A percentile compares a stretch with the other conserved stretches of the same genome.
phyloP scores from a whole-genome alignment of 2,113 vertebrate genomes.

The Dicentrarchus labrax region DNA sequence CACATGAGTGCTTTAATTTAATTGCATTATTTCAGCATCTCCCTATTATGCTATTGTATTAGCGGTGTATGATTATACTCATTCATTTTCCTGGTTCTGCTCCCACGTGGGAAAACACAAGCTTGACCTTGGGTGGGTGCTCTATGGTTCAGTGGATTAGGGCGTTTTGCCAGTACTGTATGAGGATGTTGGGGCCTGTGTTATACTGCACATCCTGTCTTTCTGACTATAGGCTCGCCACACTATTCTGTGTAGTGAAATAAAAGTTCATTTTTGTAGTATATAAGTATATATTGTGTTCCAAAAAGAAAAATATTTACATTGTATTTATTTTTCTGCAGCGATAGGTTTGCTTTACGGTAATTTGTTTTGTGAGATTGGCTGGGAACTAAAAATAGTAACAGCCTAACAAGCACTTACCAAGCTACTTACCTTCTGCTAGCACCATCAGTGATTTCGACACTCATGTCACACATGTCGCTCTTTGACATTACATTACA shows the following conservation, averaged over 20 bases:
- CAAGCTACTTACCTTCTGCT: no score
- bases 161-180: background rate
- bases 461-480: no score
- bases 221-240: background rate
- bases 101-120: conserved; percentile 38
- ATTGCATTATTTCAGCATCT: conserved; percentile 70
- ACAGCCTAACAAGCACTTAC: no score
- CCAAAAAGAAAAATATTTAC: no score
- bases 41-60: conserved; percentile 53
- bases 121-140: conserved; percentile 51
- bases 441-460: no score
- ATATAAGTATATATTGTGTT: no score
- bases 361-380: no score
- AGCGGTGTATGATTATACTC: conserved; percentile 40
- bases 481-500: no score
- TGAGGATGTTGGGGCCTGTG: background rate
- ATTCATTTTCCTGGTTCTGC: conserved; percentile 37
- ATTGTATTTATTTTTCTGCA: no score
- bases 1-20: conserved; percentile 68
- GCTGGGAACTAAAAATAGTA: no score
- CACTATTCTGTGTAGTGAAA: background rate
- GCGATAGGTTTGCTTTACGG: no score
- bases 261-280: background rate
- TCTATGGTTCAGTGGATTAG: conserved; percentile 17
- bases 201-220: background rate